These are phyloP conservation scores for Corythaeola cristata DNA, from an alignment of 2,113 vertebrate species.

Conservation along the genomic window DNA sequence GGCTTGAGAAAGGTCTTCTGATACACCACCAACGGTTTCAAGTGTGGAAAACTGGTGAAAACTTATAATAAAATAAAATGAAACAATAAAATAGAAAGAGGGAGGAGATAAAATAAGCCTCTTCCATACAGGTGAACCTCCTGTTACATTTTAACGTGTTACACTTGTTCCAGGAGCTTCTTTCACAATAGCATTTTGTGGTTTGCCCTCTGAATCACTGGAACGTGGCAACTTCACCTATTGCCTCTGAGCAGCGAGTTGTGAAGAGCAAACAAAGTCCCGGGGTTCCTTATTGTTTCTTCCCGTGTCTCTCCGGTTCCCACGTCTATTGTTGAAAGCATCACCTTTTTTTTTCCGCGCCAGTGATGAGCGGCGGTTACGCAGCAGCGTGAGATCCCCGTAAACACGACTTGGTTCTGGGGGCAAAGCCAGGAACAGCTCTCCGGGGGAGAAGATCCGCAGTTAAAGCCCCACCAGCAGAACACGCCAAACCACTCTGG, in stretches of 20 bases:
- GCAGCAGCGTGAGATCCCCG: background rate
- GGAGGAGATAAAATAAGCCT: background rate
- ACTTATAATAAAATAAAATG: background rate
- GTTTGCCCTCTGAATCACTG: constrained; percentile 25
- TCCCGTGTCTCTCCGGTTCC: background rate
- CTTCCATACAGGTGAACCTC: background rate
- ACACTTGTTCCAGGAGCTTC: background rate
- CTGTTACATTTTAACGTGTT: background rate
- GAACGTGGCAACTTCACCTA: constrained; percentile 45
- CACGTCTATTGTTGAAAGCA: background rate
- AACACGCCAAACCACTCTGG: background rate
- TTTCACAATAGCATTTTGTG: background rate
- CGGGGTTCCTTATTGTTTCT: background rate
- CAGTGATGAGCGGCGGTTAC: background rate
- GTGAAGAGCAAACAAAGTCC: constrained; percentile 49
- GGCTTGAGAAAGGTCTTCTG: background rate
- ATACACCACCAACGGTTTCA: background rate
- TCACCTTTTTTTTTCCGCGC: background rate
- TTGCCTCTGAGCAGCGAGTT: constrained; percentile 47
- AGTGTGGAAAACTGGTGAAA: background rate
- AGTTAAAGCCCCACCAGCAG: background rate
- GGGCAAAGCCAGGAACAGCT: background rate
- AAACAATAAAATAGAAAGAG: background rate
- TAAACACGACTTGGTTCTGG: background rate
- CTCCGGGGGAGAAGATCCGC: background rate